Percentiles rank a stretch among this genome's conserved stretches.
Evolutionary conservation across 2,113 vertebrate species (phyloP).

Genomic region (Silurus asotus): DNA sequence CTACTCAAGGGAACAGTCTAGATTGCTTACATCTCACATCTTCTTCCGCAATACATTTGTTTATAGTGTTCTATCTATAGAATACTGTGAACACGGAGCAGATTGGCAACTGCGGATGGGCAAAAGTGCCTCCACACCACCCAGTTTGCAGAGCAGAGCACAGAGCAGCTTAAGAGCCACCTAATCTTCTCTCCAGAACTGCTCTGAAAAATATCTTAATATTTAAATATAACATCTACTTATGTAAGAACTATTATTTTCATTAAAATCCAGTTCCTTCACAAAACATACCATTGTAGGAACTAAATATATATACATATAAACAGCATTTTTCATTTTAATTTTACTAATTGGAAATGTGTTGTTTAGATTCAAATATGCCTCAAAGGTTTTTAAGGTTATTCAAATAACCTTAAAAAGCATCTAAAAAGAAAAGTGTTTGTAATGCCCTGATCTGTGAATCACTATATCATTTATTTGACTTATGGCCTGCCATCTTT

Average conservation of each 20-base stretch:
- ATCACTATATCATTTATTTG: constrained; percentile 36
- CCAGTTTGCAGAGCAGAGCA: not conserved
- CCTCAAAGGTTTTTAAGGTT: no score
- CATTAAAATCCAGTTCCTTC: not conserved
- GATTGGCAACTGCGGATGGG: not conserved
- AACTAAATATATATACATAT: not conserved
- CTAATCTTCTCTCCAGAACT: not conserved
- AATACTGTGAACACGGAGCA: constrained; percentile 2
- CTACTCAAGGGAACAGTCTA: not conserved
- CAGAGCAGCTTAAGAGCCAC: not conserved
- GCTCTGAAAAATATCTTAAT: not conserved
- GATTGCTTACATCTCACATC: constrained; percentile 6
- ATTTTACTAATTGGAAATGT: not conserved
- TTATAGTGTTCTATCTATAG: constrained; percentile 16
- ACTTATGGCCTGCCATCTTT: constrained; percentile 34
- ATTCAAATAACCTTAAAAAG: not conserved
- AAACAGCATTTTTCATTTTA: not conserved
- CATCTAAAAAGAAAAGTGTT: constrained; percentile 16
- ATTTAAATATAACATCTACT: no score
- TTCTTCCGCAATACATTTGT: not conserved
- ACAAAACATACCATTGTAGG: not conserved
- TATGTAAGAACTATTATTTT: not conserved
- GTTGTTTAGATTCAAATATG: not conserved
- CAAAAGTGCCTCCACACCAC: not conserved
- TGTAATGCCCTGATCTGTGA: not conserved